Evolutionary conservation across 2,113 vertebrate species (phyloP).

Genomic region (Calidris pygmaea): DNA sequence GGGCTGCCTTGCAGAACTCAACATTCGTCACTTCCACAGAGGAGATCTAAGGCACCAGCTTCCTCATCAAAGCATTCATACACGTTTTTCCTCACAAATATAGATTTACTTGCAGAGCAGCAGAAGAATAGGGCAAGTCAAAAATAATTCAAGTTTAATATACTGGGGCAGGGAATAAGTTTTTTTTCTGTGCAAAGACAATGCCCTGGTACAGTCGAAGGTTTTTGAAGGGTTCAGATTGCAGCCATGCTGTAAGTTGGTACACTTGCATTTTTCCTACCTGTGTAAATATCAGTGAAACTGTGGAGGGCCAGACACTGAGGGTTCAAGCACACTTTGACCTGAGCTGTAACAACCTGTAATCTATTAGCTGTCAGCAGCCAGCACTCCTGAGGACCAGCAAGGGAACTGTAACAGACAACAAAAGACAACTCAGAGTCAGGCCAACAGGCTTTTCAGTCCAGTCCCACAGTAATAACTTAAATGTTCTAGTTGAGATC

Average conservation of each 20-base stretch:
- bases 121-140: neutral
- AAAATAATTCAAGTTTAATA: neutral
- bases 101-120: neutral
- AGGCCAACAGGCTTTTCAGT: neutral
- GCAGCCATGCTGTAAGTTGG: neutral
- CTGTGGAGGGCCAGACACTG: conserved; percentile 93
- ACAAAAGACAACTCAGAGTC: neutral
- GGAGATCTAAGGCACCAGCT: neutral
- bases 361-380: conserved; percentile 88
- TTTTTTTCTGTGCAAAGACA: neutral
- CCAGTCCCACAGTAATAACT: neutral
- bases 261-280: conserved; percentile 67
- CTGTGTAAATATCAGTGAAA: conserved; percentile 93
- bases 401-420: conserved; percentile 80
- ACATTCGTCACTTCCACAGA: neutral
- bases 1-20: neutral
- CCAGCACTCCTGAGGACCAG: conserved; percentile 93
- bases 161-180: neutral
- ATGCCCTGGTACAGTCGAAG: neutral
- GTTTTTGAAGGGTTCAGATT: neutral
- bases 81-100: neutral
- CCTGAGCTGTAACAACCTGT: conserved; percentile 88
- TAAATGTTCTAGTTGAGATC: neutral
- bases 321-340: conserved; percentile 90
- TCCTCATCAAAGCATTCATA: neutral